These are phyloP conservation scores for Hemibagrus wyckioides DNA, from an alignment of 2,113 vertebrate species.

Conservation along the genomic window DNA sequence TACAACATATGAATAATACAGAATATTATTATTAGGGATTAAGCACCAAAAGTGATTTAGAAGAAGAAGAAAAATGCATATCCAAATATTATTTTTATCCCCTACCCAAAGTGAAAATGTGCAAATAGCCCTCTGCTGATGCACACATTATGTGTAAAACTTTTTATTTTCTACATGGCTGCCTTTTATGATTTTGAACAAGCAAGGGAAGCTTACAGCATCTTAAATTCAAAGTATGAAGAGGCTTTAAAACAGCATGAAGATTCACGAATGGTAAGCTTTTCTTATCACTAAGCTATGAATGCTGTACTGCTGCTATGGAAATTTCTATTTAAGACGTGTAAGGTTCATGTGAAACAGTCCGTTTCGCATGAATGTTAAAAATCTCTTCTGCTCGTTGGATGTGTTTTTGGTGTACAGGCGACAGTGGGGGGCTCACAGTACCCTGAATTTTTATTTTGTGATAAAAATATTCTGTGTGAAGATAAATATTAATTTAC, in stretches of 20 bases:
- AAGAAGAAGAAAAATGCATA: too few species aligned
- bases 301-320: neutral
- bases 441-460: too few species aligned
- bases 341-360: neutral
- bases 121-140: neutral
- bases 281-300: neutral
- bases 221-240: neutral
- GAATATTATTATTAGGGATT: too few species aligned
- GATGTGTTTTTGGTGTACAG: too few species aligned
- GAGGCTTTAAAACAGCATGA: neutral
- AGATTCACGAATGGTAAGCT: neutral
- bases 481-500: too few species aligned
- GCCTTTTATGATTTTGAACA: neutral
- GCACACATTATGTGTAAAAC: neutral
- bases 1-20: too few species aligned
- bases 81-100: too few species aligned
- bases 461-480: too few species aligned
- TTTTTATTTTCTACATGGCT: neutral
- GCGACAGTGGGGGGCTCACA: too few species aligned
- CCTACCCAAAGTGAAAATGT: neutral
- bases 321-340: neutral
- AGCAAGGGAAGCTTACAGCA: neutral
- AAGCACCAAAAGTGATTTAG: too few species aligned
- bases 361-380: too few species aligned
- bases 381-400: too few species aligned